Evolutionary conservation across 2,113 vertebrate species (phyloP).

Genomic region (Haliaeetus leucogaster): DNA sequence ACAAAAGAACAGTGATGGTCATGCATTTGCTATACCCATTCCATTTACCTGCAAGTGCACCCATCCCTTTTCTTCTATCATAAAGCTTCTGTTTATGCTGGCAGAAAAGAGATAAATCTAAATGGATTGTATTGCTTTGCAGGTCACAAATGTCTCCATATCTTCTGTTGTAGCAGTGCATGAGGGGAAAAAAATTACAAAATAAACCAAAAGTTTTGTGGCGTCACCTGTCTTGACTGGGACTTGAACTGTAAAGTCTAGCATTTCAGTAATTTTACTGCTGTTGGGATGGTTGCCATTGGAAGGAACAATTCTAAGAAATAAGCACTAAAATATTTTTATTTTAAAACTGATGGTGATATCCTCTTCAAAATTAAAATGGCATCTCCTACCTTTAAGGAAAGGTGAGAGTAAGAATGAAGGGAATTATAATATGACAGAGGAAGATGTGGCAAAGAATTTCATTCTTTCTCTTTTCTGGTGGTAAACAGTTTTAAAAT

Average conservation of each 20-base stretch:
- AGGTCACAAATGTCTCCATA: not conserved
- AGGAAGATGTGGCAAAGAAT: not conserved
- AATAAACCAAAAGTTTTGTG: not conserved
- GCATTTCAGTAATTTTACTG: not conserved
- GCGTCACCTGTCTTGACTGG: not conserved
- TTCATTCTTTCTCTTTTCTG: not conserved
- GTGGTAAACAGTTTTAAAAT: not conserved
- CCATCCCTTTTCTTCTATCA: not conserved
- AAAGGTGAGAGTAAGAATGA: not conserved
- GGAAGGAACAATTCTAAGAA: not conserved
- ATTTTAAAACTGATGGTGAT: not conserved
- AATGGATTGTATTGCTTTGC: not conserved
- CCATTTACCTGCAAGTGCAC: not conserved
- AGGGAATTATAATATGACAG: not conserved
- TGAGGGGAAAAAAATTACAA: not conserved
- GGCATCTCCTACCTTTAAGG: not conserved
- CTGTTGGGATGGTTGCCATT: not conserved
- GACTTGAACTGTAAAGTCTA: not conserved
- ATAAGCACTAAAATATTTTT: not conserved
- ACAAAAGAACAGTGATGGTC: not conserved
- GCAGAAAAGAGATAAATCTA: not conserved
- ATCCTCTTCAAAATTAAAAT: not conserved
- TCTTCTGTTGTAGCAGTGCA: not conserved
- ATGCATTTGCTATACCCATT: not conserved
- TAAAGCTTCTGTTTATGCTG: not conserved